These are phyloP conservation scores for Druon quercuslanigerum DNA, from an alignment of 1,140 invertebrate genomes.

Conservation along the genomic window DNA sequence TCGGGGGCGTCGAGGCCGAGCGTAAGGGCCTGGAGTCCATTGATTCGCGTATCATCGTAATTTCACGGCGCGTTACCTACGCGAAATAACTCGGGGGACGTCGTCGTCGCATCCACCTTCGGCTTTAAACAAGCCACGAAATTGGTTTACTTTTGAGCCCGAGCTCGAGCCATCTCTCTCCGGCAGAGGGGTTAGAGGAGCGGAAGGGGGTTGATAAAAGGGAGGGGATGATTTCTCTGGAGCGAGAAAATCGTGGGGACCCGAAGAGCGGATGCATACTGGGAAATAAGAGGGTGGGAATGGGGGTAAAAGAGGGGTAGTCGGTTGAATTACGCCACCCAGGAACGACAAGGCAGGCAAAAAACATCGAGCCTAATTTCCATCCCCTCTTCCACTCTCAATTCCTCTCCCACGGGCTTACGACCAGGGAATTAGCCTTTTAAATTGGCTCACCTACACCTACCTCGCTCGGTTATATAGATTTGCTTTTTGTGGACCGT, in stretches of 20 bases:
- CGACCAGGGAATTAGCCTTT: conserved; percentile 71
- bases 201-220: background rate
- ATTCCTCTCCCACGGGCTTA: conserved; percentile 50
- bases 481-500: conserved; percentile 36
- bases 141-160: conserved; percentile 71
- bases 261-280: conserved; percentile 32
- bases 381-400: conserved; percentile 38
- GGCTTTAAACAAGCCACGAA: conserved; percentile 75
- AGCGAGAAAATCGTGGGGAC: conserved; percentile 31
- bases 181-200: background rate
- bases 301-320: conserved; percentile 26
- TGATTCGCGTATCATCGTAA: conserved; percentile 76
- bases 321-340: conserved; percentile 56
- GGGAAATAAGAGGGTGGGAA: conserved; percentile 28
- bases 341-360: conserved; percentile 50
- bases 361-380: conserved; percentile 70
- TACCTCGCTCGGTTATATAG: conserved; percentile 44
- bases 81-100: conserved; percentile 74
- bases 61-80: conserved; percentile 76
- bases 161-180: conserved; percentile 14
- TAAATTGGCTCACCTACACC: conserved; percentile 71
- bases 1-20: conserved; percentile 38
- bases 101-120: conserved; percentile 60
- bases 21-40: conserved; percentile 60
- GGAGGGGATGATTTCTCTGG: background rate